phyloP scores from a whole-genome alignment of 2,797 vertebrate species.

The Sciurus carolinensis region DNA sequence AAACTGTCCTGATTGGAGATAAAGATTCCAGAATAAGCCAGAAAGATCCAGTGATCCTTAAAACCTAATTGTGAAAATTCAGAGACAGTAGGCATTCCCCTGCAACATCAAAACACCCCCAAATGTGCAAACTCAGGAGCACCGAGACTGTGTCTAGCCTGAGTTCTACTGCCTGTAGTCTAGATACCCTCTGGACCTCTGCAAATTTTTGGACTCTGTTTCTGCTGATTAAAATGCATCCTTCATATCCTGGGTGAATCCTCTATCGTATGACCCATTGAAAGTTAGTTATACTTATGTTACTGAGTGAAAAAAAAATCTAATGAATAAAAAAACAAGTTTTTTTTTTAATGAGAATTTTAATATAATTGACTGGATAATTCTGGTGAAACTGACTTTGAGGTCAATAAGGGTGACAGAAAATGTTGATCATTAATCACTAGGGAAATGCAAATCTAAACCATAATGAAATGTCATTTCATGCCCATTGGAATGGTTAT shows the following conservation, averaged over 20 bases:
- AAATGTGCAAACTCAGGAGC: neutral
- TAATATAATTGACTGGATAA: neutral
- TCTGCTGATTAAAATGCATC: neutral
- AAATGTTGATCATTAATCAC: neutral
- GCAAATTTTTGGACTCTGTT: neutral
- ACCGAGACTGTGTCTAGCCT: neutral
- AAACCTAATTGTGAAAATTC: neutral
- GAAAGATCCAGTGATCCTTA: neutral
- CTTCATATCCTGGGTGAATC: neutral
- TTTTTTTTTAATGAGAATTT: neutral
- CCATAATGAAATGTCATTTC: neutral
- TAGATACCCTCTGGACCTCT: neutral
- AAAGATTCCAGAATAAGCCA: neutral
- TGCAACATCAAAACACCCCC: neutral
- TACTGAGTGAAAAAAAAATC: neutral
- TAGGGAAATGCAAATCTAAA: neutral
- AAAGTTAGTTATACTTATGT: slow-evolving; percentile 8
- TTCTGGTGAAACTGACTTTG: slow-evolving; percentile 12
- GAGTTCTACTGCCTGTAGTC: neutral
- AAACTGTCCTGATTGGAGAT: neutral
- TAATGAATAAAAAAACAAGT: neutral
- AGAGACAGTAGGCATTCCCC: neutral
- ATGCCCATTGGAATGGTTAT: neutral
- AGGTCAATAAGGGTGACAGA: neutral
- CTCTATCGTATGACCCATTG: neutral